Percentiles rank a stretch among this genome's conserved stretches.
These are phyloP conservation scores for Myoxocephalus aenaeus DNA, from an alignment of 2,797 vertebrate genomes.

Conservation along the genomic window DNA sequence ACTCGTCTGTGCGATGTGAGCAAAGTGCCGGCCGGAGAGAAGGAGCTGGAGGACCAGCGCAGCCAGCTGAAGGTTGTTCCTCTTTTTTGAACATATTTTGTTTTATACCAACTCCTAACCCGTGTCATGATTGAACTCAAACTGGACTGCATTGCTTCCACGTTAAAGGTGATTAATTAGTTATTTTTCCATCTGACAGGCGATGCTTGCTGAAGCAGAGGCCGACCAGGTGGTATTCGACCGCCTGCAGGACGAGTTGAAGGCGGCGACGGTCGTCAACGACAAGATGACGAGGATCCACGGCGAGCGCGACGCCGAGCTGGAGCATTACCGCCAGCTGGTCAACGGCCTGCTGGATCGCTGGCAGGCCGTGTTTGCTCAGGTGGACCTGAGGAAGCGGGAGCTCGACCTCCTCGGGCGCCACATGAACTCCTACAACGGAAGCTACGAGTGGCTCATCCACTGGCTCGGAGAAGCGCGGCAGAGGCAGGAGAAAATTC, in stretches of 20 bases:
- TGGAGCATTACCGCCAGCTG: conserved; percentile 89
- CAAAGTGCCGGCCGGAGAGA: conserved; percentile 86
- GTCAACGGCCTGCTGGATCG: conserved; percentile 89
- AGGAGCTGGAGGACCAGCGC: conserved; percentile 87
- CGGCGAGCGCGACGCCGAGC: conserved; percentile 89
- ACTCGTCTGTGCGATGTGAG: conserved; percentile 89
- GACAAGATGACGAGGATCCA: conserved; percentile 89
- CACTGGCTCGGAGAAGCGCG: conserved; percentile 88
- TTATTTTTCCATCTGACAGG: conserved; percentile 71
- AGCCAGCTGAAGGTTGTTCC: conserved; percentile 87
- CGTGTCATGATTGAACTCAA: background rate
- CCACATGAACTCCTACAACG: conserved; percentile 87
- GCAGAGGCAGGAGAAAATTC: conserved; percentile 89
- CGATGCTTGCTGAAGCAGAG: conserved; percentile 84
- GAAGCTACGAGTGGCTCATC: conserved; percentile 87
- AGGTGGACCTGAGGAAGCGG: conserved; percentile 87
- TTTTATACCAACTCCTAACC: background rate
- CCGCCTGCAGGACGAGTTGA: conserved; percentile 86
- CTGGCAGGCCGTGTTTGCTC: conserved; percentile 90
- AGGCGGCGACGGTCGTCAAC: conserved; percentile 83
- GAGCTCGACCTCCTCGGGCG: conserved; percentile 91
- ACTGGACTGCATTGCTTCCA: background rate
- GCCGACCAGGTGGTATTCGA: conserved; percentile 87
- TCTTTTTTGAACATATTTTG: background rate
- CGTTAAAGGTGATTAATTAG: background rate